A percentile compares a stretch with the other conserved stretches of the same genome.
These are phyloP conservation scores for Cololabis saira DNA, from an alignment of 2,113 vertebrate species.

Conservation along the genomic window DNA sequence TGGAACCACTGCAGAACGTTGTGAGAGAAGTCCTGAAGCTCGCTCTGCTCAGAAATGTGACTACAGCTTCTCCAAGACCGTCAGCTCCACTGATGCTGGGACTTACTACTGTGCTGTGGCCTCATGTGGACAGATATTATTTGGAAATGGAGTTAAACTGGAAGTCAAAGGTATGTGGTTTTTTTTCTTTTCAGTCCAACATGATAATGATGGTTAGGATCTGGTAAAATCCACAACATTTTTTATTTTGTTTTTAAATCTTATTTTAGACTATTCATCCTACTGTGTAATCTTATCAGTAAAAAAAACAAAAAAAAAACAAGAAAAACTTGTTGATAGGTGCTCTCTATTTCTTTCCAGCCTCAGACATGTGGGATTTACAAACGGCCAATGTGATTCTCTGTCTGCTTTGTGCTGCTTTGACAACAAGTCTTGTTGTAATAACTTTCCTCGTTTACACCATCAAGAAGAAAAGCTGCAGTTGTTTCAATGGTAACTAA, in stretches of 20 bases:
- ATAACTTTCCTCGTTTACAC: slow-evolving; percentile 4
- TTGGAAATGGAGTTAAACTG: slow-evolving; percentile 43
- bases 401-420: rapidly evolving
- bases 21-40: background rate
- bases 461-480: rapidly evolving
- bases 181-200: no score
- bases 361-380: rapidly evolving
- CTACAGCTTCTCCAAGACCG: background rate
- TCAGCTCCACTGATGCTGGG: slow-evolving; percentile 29
- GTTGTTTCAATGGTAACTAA: rapidly evolving
- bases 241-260: no score
- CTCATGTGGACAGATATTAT: slow-evolving; percentile 40
- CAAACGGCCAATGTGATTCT: rapidly evolving
- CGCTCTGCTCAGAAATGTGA: background rate
- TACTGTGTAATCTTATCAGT: no score
- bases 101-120: slow-evolving; percentile 52
- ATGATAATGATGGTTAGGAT: no score
- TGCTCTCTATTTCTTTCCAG: rapidly evolving
- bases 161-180: rapidly evolving
- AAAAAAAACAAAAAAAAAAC: no score
- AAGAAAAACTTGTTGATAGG: background rate
- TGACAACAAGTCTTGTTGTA: slow-evolving; percentile 4
- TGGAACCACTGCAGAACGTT: rapidly evolving
- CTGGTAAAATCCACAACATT: no score
- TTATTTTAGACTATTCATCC: no score